Evolutionary conservation across 2,888 invertebrate genomes (phyloP).

Genomic region (Tridacna gigas): DNA sequence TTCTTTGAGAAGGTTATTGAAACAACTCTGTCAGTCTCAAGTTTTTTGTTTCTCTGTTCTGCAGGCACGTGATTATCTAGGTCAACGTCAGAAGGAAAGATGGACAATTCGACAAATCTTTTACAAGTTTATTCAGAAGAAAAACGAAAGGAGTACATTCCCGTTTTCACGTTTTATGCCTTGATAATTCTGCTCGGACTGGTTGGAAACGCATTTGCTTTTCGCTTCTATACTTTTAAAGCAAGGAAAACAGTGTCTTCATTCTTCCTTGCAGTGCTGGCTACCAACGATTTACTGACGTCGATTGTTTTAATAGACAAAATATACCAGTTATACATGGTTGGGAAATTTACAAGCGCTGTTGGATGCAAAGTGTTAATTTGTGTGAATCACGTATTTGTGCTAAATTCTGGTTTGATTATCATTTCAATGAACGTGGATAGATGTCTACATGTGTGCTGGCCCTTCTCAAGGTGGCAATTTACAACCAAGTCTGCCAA

Average conservation of each 20-base stretch:
- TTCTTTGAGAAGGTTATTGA: too few species aligned
- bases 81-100: too few species aligned
- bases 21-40: too few species aligned
- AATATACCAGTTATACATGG: conserved; percentile 9
- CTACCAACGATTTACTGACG: conserved; percentile 6
- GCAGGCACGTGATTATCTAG: too few species aligned
- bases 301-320: conserved; percentile 11
- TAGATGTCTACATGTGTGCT: conserved; percentile 10
- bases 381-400: conserved; percentile 9
- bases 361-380: neutral
- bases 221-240: conserved; percentile 6
- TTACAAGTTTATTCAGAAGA: conserved; percentile 6
- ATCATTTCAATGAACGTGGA: conserved; percentile 23
- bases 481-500: conserved; percentile 13
- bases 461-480: conserved; percentile 11
- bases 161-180: conserved; percentile 7
- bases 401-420: conserved; percentile 13
- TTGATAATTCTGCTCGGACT: conserved; percentile 9
- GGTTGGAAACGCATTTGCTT: conserved; percentile 8
- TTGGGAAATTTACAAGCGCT: conserved; percentile 8
- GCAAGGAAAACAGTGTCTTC: conserved; percentile 10
- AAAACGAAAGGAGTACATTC: conserved; percentile 7
- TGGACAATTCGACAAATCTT: too few species aligned
- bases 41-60: too few species aligned
- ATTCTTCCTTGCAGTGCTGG: conserved; percentile 4